phyloP scores from a whole-genome alignment of 23 tunicate genomes.

The Styela clava region DNA sequence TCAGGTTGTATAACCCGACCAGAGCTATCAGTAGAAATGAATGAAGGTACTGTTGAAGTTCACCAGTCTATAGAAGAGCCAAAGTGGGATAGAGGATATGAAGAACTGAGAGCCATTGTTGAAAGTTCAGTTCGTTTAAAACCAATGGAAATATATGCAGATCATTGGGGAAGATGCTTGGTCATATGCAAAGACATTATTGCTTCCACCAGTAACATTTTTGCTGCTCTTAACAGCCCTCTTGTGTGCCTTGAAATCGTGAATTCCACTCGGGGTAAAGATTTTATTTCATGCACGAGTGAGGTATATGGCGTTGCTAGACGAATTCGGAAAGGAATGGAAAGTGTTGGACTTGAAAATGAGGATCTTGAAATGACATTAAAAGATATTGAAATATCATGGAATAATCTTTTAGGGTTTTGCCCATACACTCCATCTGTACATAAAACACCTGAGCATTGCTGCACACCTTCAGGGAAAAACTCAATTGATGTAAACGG shows the following conservation, averaged over 20 bases:
- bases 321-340: conserved; percentile 31
- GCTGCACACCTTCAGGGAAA: background rate
- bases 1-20: no score
- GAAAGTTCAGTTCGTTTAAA: background rate
- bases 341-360: conserved; percentile 19
- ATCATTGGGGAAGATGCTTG: conserved; percentile 53
- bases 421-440: conserved; percentile 47
- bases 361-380: conserved; percentile 29
- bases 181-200: conserved; percentile 40
- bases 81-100: conserved; percentile 3
- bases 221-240: conserved; percentile 39
- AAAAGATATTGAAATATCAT: conserved; percentile 64
- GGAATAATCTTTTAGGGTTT: conserved; percentile 68
- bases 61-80: background rate
- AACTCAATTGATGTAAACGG: background rate
- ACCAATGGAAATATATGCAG: conserved; percentile 22
- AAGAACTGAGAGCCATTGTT: conserved; percentile 14
- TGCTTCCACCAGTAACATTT: conserved; percentile 28
- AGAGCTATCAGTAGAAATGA: no score
- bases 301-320: conserved; percentile 57
- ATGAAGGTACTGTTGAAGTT: no score
- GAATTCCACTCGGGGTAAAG: conserved; percentile 45
- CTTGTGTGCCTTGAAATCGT: conserved; percentile 52
- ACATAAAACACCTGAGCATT: conserved; percentile 31
- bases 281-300: conserved; percentile 48